Evolutionary conservation across 2,888 invertebrate species (phyloP).

Genomic region (Drosophila greeni): DNA sequence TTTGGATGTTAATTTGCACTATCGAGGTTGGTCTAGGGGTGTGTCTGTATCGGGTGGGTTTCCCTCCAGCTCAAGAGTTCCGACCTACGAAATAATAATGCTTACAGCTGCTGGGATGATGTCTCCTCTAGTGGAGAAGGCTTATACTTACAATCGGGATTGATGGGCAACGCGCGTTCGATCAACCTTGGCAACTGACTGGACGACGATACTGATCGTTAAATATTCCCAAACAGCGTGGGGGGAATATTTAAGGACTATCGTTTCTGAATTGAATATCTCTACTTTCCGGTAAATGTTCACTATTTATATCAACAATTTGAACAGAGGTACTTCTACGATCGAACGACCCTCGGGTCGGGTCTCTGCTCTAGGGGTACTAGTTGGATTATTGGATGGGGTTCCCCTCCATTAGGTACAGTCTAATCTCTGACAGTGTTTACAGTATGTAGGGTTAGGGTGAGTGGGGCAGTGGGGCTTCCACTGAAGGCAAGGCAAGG

Average conservation of each 20-base stretch:
- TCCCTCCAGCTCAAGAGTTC: slow-evolving; percentile 1
- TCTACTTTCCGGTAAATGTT: slow-evolving; percentile 76
- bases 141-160: slow-evolving; percentile 38
- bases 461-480: background rate
- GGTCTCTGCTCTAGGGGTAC: slow-evolving; percentile 6
- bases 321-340: slow-evolving; percentile 8
- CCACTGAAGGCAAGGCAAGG: slow-evolving; percentile 29
- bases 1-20: slow-evolving; percentile 8
- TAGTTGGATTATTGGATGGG: background rate
- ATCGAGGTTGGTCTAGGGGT: slow-evolving; percentile 11
- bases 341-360: background rate
- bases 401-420: background rate
- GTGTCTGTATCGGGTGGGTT: slow-evolving; percentile 10
- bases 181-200: slow-evolving; percentile 45
- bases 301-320: slow-evolving; percentile 71
- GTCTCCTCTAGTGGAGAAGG: slow-evolving; percentile 13
- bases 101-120: slow-evolving; percentile 9
- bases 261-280: slow-evolving; percentile 54
- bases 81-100: slow-evolving; percentile 9
- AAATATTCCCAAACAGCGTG: slow-evolving; percentile 50
- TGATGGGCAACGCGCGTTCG: slow-evolving; percentile 24
- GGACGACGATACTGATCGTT: slow-evolving; percentile 55
- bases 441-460: background rate
- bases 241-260: slow-evolving; percentile 64
- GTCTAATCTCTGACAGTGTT: slow-evolving; percentile 6